phyloP scores from a whole-genome alignment of 2,113 vertebrate genomes.

The Myiozetetes cayanensis region DNA sequence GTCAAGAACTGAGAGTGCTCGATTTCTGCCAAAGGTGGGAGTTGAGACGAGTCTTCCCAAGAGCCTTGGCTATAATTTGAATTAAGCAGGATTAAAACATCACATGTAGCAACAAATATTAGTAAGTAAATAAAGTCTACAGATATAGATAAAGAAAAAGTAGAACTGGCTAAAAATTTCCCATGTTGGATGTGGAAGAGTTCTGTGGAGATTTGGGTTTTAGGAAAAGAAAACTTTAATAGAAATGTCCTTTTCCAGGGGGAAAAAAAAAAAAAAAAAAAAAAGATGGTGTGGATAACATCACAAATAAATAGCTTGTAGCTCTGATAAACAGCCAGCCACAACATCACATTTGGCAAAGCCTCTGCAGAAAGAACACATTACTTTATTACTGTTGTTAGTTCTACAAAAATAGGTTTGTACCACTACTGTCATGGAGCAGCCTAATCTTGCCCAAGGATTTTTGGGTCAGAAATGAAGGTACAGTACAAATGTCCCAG shows the following conservation, averaged over 20 bases:
- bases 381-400: neutral
- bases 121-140: neutral
- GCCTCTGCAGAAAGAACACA: neutral
- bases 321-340: neutral
- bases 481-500: neutral
- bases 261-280: neutral
- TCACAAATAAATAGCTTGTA: neutral
- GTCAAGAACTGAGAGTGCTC: neutral
- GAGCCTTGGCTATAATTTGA: neutral
- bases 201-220: neutral
- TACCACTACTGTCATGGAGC: neutral
- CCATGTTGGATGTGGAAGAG: neutral
- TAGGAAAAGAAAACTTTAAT: neutral
- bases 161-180: neutral
- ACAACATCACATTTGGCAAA: neutral
- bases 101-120: neutral
- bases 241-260: neutral
- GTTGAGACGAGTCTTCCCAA: neutral
- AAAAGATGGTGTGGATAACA: neutral
- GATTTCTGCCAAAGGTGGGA: neutral
- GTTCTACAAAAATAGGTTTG: neutral
- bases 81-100: neutral
- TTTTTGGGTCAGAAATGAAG: neutral
- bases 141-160: neutral
- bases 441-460: neutral